Evolutionary conservation across 2,113 vertebrate species (phyloP).

Genomic region (Enhydra lutris): DNA sequence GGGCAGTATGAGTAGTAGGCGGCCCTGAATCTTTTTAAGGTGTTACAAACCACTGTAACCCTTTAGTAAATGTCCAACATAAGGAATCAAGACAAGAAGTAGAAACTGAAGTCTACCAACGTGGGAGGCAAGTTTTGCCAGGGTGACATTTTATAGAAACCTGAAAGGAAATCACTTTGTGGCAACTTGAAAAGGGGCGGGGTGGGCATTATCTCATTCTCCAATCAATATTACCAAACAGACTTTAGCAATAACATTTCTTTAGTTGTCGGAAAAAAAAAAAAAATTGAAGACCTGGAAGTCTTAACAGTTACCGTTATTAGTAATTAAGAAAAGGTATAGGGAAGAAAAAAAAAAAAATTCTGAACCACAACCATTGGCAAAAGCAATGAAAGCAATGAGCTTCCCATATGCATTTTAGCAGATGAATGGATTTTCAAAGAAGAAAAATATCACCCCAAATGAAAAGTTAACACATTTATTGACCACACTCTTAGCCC

Average conservation of each 20-base stretch:
- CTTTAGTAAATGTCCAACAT: not conserved
- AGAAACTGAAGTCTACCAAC: not conserved
- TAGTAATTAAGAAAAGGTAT: not conserved
- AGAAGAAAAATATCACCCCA: constrained; percentile 29
- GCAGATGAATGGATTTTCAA: not conserved
- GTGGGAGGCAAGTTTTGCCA: not conserved
- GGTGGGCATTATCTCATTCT: not conserved
- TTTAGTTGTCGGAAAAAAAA: not conserved
- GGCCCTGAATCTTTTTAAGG: not conserved
- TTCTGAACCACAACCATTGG: not conserved
- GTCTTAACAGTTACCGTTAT: not conserved
- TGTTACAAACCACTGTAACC: not conserved
- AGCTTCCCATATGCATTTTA: not conserved
- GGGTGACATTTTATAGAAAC: not conserved
- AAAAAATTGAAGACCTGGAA: not conserved
- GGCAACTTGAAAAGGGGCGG: not conserved
- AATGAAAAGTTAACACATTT: constrained; percentile 51
- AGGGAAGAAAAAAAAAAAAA: not conserved
- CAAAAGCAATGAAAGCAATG: not conserved
- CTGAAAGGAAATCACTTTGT: not conserved
- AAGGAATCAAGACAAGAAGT: not conserved
- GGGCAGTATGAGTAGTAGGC: not conserved
- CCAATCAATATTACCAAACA: not conserved
- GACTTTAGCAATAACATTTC: not conserved
- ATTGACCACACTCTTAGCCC: constrained; percentile 56